phyloP scores from a whole-genome alignment of 1,140 invertebrate genomes.

The Chrysomallon squamiferum region DNA sequence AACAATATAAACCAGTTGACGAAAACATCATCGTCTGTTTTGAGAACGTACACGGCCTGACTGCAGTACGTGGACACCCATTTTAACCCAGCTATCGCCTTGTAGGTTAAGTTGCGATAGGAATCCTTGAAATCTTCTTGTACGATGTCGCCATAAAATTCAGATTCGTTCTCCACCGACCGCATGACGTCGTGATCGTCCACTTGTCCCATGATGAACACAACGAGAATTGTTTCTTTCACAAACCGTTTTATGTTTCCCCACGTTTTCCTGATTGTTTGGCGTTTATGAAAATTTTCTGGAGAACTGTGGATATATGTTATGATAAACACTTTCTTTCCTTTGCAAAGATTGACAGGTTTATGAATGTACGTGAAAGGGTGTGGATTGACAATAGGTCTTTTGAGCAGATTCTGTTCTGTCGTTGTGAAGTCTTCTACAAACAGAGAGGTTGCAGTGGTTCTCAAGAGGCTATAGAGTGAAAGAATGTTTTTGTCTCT shows the following conservation, averaged over 20 bases:
- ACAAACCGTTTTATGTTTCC: neutral
- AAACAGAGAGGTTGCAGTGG: too few relatives aligned
- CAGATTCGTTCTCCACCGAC: neutral
- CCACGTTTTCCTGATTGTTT: neutral
- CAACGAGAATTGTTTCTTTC: neutral
- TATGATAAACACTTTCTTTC: too few relatives aligned
- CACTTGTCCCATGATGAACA: neutral
- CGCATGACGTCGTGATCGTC: neutral
- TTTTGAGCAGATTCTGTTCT: too few relatives aligned
- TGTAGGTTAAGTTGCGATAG: conserved; percentile 5
- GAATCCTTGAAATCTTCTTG: neutral
- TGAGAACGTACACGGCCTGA: conserved; percentile 66
- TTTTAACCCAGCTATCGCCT: conserved; percentile 68
- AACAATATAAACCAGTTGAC: conserved; percentile 65
- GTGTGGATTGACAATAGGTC: too few relatives aligned
- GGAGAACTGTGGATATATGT: neutral
- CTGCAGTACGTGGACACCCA: conserved; percentile 74
- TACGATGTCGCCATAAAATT: neutral
- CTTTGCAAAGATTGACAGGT: too few relatives aligned
- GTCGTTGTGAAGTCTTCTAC: too few relatives aligned
- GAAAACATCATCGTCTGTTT: conserved; percentile 67
- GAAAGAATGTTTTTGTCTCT: too few relatives aligned
- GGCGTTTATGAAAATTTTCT: neutral
- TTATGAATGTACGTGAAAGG: too few relatives aligned
- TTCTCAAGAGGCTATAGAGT: too few relatives aligned